Conservation (phyloP, 2,797 vertebrate genomes). For the Rhabdomys pumilio region DNA sequence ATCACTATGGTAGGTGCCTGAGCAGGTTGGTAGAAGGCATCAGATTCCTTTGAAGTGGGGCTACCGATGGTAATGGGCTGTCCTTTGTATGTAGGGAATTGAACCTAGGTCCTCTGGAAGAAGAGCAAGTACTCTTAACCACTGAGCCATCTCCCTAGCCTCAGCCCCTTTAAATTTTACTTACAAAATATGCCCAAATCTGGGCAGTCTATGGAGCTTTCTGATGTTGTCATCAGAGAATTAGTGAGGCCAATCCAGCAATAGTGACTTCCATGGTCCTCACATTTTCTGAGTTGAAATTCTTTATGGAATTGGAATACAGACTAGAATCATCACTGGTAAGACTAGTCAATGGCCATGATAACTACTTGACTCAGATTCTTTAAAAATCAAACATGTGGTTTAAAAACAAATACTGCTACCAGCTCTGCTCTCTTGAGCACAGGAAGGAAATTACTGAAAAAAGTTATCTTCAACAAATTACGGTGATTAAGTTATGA, state of each 20-base stretch:
- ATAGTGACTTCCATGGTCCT: background rate
- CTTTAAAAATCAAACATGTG: background rate
- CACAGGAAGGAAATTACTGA: background rate
- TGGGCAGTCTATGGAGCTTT: background rate
- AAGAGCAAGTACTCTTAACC: background rate
- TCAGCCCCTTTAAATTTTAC: background rate
- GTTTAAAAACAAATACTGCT: background rate
- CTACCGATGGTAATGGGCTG: background rate
- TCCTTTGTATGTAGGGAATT: background rate
- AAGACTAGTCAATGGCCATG: background rate
- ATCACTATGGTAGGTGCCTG: background rate
- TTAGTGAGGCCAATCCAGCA: conserved; percentile 5
- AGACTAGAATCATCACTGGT: background rate
- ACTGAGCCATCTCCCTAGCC: background rate
- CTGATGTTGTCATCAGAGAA: conserved; percentile 23
- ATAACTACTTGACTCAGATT: conserved; percentile 4
- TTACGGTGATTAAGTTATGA: conserved; percentile 50
- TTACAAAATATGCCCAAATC: background rate
- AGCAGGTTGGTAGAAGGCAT: background rate
- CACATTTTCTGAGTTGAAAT: background rate
- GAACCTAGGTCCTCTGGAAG: background rate
- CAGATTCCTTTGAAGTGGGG: background rate
- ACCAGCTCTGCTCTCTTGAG: background rate
- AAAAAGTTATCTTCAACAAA: conserved; percentile 53
- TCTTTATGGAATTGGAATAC: conserved; percentile 4